Base-by-base conservation (phyloP, 2,797 vertebrate genomes). In the Lutjanus argentimaculatus region DNA sequence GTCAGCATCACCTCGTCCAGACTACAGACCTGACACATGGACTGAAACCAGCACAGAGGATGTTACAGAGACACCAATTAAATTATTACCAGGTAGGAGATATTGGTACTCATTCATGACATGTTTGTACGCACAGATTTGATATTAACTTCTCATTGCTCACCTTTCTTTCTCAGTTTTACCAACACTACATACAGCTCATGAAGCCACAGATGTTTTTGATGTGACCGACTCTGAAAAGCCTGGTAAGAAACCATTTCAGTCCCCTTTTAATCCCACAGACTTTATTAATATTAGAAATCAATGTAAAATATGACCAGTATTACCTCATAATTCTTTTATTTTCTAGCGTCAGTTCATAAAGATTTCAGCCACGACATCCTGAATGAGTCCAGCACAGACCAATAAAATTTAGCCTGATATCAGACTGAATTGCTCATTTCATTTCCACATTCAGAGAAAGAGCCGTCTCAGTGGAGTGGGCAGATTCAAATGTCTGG, bases 51-150 rank as follows among this genome's bases (percentile, higher is more conserved):
- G 21, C 22, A 49, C 19, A 25, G 56, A 69, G 22, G 30, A 13
- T 19, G 17, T 78, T 2, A 80, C 67, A 36, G 40, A 52, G 53
- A 45, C 70, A 13, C 46, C 71, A 25, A 0, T 19, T 0, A 19
- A 42, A 46, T 7, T 56, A 53, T 49, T 53, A 30, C 22, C 82
- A 81, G 81, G 88, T 90, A 57, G 21, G 66, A 30, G 25, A 30
- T 30, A 30, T 30, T 30, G 25, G 25, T 30, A 57, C 2, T 53
- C 4, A 53, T 65, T 62, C 0, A 62, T 63, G 2, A 77, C 43
- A 52, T 51, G 11, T 70, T 66, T 30, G 25, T 30, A 30, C 2
- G 25, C 25, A 30, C 25, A 30, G 25, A 30, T 4, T 56, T 43
- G 11, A 30, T 30, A 2, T 30, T 30, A 64, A 52, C 17, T 17